Evolutionary conservation across 2,113 vertebrate species (phyloP).

Genomic region (Megaceryle maxima): DNA sequence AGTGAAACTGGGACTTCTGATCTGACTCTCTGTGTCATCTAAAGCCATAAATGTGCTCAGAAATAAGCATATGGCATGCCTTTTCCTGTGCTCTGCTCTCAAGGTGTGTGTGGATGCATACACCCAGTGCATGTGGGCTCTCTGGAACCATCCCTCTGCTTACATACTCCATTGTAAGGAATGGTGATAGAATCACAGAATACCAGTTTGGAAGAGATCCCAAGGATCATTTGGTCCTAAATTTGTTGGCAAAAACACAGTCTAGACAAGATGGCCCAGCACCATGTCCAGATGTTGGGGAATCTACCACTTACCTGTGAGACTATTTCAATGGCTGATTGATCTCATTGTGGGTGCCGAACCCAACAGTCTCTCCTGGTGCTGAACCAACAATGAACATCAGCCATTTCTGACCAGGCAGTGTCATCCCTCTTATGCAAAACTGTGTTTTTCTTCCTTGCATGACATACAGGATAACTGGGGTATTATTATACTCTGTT

Average conservation of each 20-base stretch:
- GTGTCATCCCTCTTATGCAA: neutral
- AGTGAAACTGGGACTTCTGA: neutral
- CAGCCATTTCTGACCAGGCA: neutral
- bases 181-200: neutral
- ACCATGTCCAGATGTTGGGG: neutral
- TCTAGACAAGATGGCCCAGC: neutral
- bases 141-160: neutral
- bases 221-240: neutral
- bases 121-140: neutral
- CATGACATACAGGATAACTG: neutral
- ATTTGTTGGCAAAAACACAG: neutral
- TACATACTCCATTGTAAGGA: neutral
- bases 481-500: neutral
- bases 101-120: fast-evolving
- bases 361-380: neutral
- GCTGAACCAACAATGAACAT: neutral
- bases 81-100: neutral
- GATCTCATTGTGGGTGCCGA: neutral
- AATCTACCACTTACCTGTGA: neutral
- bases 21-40: neutral
- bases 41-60: neutral
- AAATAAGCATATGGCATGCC: neutral
- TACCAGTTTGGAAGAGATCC: neutral
- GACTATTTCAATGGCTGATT: neutral
- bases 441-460: neutral